Base-by-base conservation (phyloP, 1,140 invertebrate genomes). In the Megathymus violae region DNA sequence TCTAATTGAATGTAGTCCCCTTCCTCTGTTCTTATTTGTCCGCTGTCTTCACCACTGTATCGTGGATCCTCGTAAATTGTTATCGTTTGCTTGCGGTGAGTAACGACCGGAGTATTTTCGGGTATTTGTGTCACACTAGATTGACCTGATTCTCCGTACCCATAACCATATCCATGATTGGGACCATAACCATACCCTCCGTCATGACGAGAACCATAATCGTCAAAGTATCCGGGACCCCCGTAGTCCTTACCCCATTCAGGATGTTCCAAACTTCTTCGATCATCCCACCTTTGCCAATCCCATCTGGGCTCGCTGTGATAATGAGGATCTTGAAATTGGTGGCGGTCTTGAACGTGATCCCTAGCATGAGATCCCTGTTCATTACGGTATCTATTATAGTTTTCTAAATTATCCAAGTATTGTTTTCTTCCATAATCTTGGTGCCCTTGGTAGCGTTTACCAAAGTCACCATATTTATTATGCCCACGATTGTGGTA, bases 1-100 rank as follows among this genome's bases (percentile, higher is more conserved):
- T 91, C 89, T 17, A 91, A 62, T 51, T 90, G 80, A 7, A 91
- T 68, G 38, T 83, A 84, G 54, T 89, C 88, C 0, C 82, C 85
- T 76, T 92, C 91, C 64, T 88, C 85, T 27, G 79, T 69, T 51
- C 85, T 78, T 61, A 89, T 51, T 15, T 88, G 79, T 10, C 82
- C 84, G 22, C 73, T 78, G 51, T 88, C 79, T 16, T 77, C 77
- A 0, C 85, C 86, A 19, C 84, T 80, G 59, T 92, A 92, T 63
- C 92, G 82, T 5, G 93, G 93, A 76, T 93, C 93, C 78, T 93
- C 93, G 64, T 93, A 93, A 60, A 93, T 93, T 0, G 92, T 93
- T 36, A 93, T 93, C 15, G 88, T 92, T 71, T 92, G 89, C 47
- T 88, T 82, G 34, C 78, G 76, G 31, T 78, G 80, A n/a, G 85